Conservation (phyloP, 2,797 vertebrate genomes). For the Discoglossus pictus region DNA sequence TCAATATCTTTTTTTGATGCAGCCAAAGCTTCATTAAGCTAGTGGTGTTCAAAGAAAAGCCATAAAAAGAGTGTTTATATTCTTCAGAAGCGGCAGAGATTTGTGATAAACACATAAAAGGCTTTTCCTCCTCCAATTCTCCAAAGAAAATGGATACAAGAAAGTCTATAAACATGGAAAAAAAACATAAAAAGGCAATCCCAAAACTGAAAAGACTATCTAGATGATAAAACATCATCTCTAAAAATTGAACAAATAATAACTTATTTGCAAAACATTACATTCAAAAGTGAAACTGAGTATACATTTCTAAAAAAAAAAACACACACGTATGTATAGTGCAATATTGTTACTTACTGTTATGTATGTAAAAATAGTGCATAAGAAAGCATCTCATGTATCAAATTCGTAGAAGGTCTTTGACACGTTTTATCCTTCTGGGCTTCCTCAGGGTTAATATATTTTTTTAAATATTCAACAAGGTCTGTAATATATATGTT, state of each 20-base stretch:
- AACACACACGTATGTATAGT: too few relatives aligned
- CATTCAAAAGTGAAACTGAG: too few relatives aligned
- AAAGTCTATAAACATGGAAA: slow-evolving; percentile 11
- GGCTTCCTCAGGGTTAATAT: too few relatives aligned
- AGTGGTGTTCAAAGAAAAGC: slow-evolving; percentile 16
- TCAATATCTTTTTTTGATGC: background rate
- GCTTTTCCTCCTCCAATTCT: background rate
- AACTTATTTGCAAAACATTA: too few relatives aligned
- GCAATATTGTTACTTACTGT: too few relatives aligned
- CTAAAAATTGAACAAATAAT: background rate
- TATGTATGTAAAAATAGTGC: too few relatives aligned
- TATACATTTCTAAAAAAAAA: too few relatives aligned
- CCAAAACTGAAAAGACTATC: background rate
- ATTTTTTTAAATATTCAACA: too few relatives aligned
- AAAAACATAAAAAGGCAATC: background rate
- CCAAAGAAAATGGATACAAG: slow-evolving; percentile 13
- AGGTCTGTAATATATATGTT: too few relatives aligned
- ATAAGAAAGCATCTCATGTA: too few relatives aligned
- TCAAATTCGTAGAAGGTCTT: too few relatives aligned
- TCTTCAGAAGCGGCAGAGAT: slow-evolving; percentile 17
- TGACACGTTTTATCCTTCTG: too few relatives aligned
- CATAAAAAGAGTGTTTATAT: slow-evolving; percentile 14
- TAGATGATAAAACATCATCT: background rate
- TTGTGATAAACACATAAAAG: slow-evolving; percentile 33
- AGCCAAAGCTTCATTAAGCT: slow-evolving; percentile 11